phyloP scores from a whole-genome alignment of 2,888 invertebrate genomes.

The Calameuta pallipes region DNA sequence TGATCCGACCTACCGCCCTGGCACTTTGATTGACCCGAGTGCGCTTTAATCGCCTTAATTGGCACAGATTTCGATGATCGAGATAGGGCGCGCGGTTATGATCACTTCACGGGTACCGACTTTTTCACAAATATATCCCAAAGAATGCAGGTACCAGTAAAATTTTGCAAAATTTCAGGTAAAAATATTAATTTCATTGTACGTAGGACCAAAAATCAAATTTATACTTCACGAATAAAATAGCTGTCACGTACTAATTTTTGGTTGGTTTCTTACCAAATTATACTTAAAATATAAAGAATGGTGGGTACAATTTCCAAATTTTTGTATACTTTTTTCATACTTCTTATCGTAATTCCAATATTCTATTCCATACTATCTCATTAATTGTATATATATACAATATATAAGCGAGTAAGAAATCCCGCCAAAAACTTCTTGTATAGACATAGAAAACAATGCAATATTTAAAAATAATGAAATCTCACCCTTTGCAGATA shows the following conservation, averaged over 20 bases:
- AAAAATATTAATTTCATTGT: neutral
- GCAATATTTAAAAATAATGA: neutral
- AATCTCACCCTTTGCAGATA: constrained; percentile 16
- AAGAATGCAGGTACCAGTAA: neutral
- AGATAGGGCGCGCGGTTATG: neutral
- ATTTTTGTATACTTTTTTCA: neutral
- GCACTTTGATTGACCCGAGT: neutral
- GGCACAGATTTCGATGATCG: neutral
- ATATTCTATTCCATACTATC: neutral
- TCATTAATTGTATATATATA: neutral
- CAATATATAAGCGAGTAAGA: neutral
- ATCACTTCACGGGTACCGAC: neutral
- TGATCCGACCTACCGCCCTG: neutral
- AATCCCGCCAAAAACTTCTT: neutral
- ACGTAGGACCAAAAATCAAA: neutral
- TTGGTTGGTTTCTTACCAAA: neutral
- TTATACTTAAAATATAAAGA: neutral
- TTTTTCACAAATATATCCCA: neutral
- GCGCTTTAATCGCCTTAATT: neutral
- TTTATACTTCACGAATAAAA: neutral
- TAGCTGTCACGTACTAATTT: neutral
- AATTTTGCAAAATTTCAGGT: neutral
- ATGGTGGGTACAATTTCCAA: neutral
- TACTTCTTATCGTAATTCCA: neutral
- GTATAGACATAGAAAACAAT: neutral